A percentile compares a stretch with the other conserved stretches of the same genome.
These are phyloP conservation scores for Percopsis omiscomaycus DNA, from an alignment of 2,797 vertebrate genomes.

Conservation along the genomic window DNA sequence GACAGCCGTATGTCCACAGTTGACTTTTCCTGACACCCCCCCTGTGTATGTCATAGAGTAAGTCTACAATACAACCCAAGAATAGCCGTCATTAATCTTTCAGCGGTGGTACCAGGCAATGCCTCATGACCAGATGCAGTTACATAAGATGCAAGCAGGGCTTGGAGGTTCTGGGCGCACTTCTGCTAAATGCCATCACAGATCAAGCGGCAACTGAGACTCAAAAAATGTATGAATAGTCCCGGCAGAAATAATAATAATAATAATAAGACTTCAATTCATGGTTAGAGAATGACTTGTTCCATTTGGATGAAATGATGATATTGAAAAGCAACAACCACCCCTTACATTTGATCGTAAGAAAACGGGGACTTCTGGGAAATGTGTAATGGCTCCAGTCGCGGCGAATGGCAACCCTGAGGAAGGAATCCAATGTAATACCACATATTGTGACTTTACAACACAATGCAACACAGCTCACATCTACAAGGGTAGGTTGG, in stretches of 20 bases:
- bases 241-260: constrained; percentile 5
- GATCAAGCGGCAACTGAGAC: constrained; percentile 34
- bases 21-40: background rate
- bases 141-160: constrained; percentile 45
- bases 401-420: constrained; percentile 13
- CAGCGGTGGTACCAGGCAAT: constrained; percentile 54
- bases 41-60: background rate
- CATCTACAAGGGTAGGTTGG: constrained; percentile 37
- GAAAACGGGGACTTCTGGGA: constrained; percentile 27
- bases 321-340: constrained; percentile 20
- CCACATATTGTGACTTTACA: constrained; percentile 20
- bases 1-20: constrained; percentile 16
- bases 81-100: constrained; percentile 54
- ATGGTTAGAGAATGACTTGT: constrained; percentile 9
- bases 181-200: constrained; percentile 53
- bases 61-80: constrained; percentile 15
- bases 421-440: constrained; percentile 4
- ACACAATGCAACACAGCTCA: constrained; percentile 15
- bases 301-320: constrained; percentile 22
- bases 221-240: background rate
- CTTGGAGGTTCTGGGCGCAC: constrained; percentile 29
- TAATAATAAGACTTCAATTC: background rate
- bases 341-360: constrained; percentile 18
- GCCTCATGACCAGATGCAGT: constrained; percentile 53
- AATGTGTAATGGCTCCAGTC: constrained; percentile 9